Percentiles rank a stretch among this genome's conserved stretches.
Evolutionary conservation across 2,113 vertebrate genomes (phyloP).

Genomic region (Notarius lentiginosus): DNA sequence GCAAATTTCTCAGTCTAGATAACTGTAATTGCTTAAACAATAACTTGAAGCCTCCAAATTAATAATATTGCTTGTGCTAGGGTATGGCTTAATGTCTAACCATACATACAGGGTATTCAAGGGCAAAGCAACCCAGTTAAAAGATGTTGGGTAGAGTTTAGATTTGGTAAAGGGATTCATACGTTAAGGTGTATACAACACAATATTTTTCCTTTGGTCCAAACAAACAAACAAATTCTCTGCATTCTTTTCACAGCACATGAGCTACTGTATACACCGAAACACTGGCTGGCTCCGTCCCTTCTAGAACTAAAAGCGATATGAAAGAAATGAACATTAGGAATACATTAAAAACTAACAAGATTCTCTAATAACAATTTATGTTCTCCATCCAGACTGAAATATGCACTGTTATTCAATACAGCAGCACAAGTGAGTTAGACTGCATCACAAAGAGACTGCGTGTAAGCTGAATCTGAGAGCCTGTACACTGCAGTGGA

Average conservation of each 20-base stretch:
- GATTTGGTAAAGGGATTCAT: not conserved
- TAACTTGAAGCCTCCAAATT: not conserved
- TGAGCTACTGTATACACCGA: not conserved
- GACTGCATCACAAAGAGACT: constrained; percentile 16
- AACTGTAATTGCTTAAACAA: not conserved
- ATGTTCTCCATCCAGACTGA: not conserved
- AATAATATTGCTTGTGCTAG: not conserved
- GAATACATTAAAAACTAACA: constrained; percentile 2
- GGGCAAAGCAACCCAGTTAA: not conserved
- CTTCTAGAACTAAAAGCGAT: not conserved
- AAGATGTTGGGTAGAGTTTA: not conserved
- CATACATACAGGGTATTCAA: not conserved
- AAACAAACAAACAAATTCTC: not conserved
- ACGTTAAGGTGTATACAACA: not conserved
- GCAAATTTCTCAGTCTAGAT: not conserved
- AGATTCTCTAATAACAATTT: not conserved
- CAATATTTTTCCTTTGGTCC: not conserved
- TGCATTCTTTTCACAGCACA: not conserved
- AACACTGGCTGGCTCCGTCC: not conserved
- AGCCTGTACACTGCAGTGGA: constrained; percentile 27
- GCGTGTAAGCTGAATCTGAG: constrained; percentile 19
- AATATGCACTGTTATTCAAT: not conserved
- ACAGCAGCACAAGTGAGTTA: constrained; percentile 11
- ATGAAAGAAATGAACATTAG: not conserved
- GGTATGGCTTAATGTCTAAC: not conserved